Evolutionary conservation across 2,888 invertebrate species (phyloP), one percentile per base, ranked within the genome.

Genomic region (Pheosia gnoma): DNA sequence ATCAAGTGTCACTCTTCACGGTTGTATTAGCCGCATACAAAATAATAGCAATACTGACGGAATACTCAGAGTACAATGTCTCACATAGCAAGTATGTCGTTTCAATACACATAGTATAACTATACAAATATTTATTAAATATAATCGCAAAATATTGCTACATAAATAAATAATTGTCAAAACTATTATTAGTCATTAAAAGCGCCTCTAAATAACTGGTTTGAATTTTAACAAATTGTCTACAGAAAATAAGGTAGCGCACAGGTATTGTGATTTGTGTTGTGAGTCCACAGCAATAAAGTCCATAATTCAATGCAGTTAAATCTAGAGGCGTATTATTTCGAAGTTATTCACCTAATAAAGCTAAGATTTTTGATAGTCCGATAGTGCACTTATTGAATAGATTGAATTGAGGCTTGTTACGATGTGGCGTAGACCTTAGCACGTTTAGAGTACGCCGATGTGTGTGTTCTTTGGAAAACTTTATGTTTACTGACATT

Each of bases 311-410:
- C 47, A 47, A n/a, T n/a, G 3, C n/a, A 47, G 47, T 47, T 58
- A 49, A n/a, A 9, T 60, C 58, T 65, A 64, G 66, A 68, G 68
- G 51, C 51, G 53, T 53, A 11, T 38, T 37, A 5, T 37, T 56
- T 56, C n/a, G 4, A 56, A 61, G 68, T 25, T 25, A 68, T 67
- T 75, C 72, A 75, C 80, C 59, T 59, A 58, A 55, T 71, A 70
- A 71, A 70, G 62, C 70, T 73, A 78, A 74, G 72, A 70, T 63
- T 75, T 72, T 78, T 79, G 84, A 77, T 75, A 81, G 78, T 82
- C 88, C 87, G 78, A 88, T 88, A 86, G 88, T 89, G 88, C 88
- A 88, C 89, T 89, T 88, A 88, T 84, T 78, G 80, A 75, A 81
- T 83, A 82, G 75, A 78, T 79, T 77, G 74, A 65, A 75, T 74